Conservation (phyloP, 2,888 invertebrate genomes). For the Drosophila borealis region DNA sequence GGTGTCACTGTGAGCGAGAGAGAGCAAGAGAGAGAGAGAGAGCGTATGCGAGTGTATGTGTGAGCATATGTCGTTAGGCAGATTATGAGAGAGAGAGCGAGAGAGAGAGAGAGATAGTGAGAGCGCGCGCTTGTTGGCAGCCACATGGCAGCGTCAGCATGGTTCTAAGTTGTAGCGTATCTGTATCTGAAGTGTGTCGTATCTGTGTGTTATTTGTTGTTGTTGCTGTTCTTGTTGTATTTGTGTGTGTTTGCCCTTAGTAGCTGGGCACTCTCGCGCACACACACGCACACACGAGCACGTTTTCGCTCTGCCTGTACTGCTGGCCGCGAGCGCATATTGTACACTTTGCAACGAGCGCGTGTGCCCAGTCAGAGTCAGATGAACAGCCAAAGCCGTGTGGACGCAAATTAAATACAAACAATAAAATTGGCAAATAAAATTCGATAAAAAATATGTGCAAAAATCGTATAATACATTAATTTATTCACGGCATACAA, state of each 20-base stretch:
- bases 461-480: conserved; percentile 35
- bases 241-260: conserved; percentile 52
- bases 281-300: not conserved
- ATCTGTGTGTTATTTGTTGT: conserved; percentile 1
- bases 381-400: conserved; percentile 62
- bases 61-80: conserved; percentile 19
- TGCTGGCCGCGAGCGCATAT: conserved; percentile 51
- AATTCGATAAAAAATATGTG: conserved; percentile 26
- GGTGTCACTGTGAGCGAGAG: conserved; percentile 26
- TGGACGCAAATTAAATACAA: conserved; percentile 52
- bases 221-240: conserved; percentile 19
- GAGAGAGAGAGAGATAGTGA: conserved; percentile 13
- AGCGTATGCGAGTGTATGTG: conserved; percentile 21
- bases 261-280: conserved; percentile 36
- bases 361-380: conserved; percentile 66
- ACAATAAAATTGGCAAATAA: conserved; percentile 36
- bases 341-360: conserved; percentile 63
- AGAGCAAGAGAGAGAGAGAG: not conserved
- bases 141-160: conserved; percentile 46
- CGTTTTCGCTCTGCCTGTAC: conserved; percentile 26
- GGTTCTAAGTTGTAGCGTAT: conserved; percentile 37
- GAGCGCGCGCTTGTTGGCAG: conserved; percentile 8
- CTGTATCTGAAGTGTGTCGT: conserved; percentile 29
- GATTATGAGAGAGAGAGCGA: not conserved
- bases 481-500: conserved; percentile 28